Evolutionary conservation across 2,113 vertebrate species (phyloP).

Genomic region (Eptesicus fuscus): DNA sequence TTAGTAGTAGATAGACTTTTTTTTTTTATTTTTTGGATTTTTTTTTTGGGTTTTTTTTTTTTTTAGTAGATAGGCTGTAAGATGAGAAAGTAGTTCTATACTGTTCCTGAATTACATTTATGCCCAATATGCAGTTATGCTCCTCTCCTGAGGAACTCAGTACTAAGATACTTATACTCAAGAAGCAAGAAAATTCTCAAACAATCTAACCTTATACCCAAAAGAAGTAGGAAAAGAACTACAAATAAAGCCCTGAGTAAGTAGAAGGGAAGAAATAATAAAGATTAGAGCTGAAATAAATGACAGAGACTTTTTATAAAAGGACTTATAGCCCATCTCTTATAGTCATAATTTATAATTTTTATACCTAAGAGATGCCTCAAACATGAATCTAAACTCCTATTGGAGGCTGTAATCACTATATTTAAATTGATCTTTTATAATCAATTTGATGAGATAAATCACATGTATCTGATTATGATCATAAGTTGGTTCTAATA

Average conservation of each 20-base stretch:
- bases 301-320: neutral
- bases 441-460: neutral
- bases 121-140: neutral
- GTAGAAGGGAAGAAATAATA: neutral
- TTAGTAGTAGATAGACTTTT: neutral
- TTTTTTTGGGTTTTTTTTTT: no score
- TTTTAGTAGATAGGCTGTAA: neutral
- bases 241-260: neutral
- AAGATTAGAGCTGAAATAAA: neutral
- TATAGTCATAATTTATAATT: neutral
- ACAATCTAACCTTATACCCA: no score
- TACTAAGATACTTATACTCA: neutral
- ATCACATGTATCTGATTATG: neutral
- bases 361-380: neutral
- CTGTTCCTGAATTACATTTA: neutral
- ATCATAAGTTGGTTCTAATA: neutral
- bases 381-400: neutral
- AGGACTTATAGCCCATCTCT: neutral
- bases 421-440: conserved; percentile 14
- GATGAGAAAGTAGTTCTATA: neutral
- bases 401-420: neutral
- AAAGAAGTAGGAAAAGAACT: neutral
- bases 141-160: neutral
- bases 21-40: no score
- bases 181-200: no score